Evolutionary conservation across 2,888 invertebrate genomes (phyloP).

Genomic region (Cylindroiulus punctatus): DNA sequence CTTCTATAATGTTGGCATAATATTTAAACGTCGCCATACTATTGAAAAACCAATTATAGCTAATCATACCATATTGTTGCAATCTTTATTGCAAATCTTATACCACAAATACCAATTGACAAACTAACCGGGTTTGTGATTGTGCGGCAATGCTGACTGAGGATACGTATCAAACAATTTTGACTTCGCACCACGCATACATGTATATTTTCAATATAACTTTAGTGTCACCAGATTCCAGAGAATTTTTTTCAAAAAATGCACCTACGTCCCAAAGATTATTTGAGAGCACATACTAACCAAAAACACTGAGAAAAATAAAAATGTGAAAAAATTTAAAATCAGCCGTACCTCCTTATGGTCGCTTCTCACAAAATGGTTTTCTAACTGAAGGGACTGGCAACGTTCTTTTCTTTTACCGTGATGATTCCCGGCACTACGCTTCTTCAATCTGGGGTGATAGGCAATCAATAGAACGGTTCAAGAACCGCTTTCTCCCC

Average conservation of each 20-base stretch:
- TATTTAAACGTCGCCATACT: too few species aligned
- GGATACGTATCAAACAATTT: too few species aligned
- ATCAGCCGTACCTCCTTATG: constrained; percentile 52
- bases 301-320: constrained; percentile 40
- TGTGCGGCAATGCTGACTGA: too few species aligned
- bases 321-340: constrained; percentile 49
- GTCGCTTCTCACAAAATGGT: constrained; percentile 49
- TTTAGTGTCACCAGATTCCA: background rate
- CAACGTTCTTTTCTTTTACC: constrained; percentile 51
- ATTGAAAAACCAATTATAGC: too few species aligned
- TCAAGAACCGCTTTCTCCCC: background rate
- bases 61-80: too few species aligned
- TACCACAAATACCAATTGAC: too few species aligned
- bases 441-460: background rate
- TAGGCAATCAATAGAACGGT: background rate
- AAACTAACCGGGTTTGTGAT: too few species aligned
- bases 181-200: background rate
- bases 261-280: background rate
- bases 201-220: background rate
- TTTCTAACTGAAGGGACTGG: constrained; percentile 51
- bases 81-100: too few species aligned
- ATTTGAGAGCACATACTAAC: background rate
- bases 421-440: constrained; percentile 30
- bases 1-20: too few species aligned
- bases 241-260: background rate